Percentiles rank a stretch among this genome's conserved stretches.
phyloP scores from a whole-genome alignment of 2,113 vertebrate genomes.

The Proteles cristata region DNA sequence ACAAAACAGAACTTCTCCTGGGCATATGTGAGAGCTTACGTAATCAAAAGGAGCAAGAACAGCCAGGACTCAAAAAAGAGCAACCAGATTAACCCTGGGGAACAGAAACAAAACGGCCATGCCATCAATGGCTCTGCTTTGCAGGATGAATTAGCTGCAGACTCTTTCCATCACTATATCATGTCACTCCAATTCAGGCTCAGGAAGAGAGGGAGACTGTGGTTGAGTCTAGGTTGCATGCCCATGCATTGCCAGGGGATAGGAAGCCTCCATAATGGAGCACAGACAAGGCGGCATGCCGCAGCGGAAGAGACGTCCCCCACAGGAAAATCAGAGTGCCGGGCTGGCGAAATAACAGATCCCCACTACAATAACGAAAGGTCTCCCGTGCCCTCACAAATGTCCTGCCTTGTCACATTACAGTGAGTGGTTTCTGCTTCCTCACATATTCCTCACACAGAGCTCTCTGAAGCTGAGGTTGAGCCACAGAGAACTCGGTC shows the following conservation, averaged over 20 bases:
- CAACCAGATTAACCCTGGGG: background rate
- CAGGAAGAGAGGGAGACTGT: background rate
- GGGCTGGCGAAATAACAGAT: conserved; percentile 49
- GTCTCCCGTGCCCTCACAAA: conserved; percentile 67
- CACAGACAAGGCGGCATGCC: background rate
- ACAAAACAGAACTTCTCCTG: background rate
- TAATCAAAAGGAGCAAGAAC: background rate
- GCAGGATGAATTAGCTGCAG: background rate
- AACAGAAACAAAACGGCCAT: background rate
- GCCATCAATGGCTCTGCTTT: no score
- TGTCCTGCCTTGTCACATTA: conserved; percentile 73
- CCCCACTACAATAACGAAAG: conserved; percentile 19
- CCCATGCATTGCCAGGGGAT: background rate
- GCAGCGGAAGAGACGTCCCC: background rate
- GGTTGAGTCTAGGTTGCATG: background rate
- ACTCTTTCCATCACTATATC: background rate
- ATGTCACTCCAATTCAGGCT: background rate
- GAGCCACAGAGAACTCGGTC: conserved; percentile 40
- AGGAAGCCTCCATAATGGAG: background rate
- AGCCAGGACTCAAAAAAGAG: background rate
- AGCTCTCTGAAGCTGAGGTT: conserved; percentile 16
- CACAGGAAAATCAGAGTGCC: conserved; percentile 32
- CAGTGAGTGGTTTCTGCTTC: conserved; percentile 75
- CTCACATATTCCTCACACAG: conserved; percentile 63
- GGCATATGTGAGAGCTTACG: background rate